Base-by-base conservation (phyloP, 2,888 invertebrate genomes). In the Erannis defoliaria region DNA sequence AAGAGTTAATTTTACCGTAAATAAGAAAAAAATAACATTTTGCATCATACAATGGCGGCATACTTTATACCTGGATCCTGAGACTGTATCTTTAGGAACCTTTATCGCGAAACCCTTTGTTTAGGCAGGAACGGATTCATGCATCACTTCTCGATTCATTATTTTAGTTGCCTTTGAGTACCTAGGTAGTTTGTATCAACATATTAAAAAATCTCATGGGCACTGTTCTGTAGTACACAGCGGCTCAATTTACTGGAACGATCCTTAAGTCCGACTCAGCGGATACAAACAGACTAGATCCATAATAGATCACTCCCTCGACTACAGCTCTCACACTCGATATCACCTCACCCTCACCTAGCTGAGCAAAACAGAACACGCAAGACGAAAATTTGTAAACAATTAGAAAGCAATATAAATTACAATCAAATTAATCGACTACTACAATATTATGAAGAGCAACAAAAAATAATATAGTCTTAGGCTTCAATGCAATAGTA, bases 311-410 rank as follows among this genome's bases (percentile, higher is more conserved):
- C n/a, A n/a, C n/a, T n/a, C n/a, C n/a, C n/a, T n/a, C n/a, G n/a
- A n/a, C n/a, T n/a, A 18, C 50, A 57, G 57, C 50, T 29, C 26
- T 37, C 12, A 16, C 29, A 63, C 35, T 40, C 37, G 12, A 42
- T 33, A 37, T 31, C 35, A 55, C 54, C n/a, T n/a, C n/a, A n/a
- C n/a, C n/a, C n/a, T 45, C 55, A 66, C 54, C 59, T 64, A 71
- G 64, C 67, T 71, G 69, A 69, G 62, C 64, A 69, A 62, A 62
- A 71, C 65, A 71, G 61, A 65, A 67, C 66, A 67, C 66, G 56
- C 62, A 62, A 62, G 55, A 48, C 54, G 66, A 60, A 59, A 53
- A 57, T 29, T 37, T 48, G 46, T 58, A 56, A 40, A 33, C 42
- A 45, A 37, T 21, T 21, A 23, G 14, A 16, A n/a, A n/a, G n/a